Evolutionary conservation across 2,888 invertebrate species (phyloP).

Genomic region (Scaptomyza flava): DNA sequence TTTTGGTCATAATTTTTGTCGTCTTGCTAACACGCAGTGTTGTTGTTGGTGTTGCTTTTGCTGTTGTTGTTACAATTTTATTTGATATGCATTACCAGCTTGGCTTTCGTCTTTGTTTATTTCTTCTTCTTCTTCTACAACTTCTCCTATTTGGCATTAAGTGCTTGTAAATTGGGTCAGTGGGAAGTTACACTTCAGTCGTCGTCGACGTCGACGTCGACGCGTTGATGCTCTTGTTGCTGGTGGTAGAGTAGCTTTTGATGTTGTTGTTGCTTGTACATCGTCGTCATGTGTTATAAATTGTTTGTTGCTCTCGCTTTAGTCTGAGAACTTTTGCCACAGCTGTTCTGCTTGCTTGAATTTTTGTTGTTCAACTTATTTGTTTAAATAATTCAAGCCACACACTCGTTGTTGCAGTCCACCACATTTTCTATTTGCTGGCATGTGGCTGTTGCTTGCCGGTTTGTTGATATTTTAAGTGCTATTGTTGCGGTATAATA

Average conservation of each 20-base stretch:
- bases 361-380: conserved; percentile 51
- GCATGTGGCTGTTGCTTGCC: conserved; percentile 13
- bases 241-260: conserved; percentile 35
- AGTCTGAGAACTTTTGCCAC: conserved; percentile 65
- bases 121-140: conserved; percentile 79
- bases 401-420: conserved; percentile 29
- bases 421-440: conserved; percentile 29
- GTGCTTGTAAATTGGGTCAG: conserved; percentile 82
- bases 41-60: conserved; percentile 48
- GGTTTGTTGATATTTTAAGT: conserved; percentile 27
- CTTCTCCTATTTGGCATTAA: conserved; percentile 80
- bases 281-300: conserved; percentile 75
- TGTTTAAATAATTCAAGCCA: conserved; percentile 59
- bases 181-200: conserved; percentile 82
- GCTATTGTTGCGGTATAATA: conserved; percentile 23
- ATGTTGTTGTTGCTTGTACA: conserved; percentile 23
- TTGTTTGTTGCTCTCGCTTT: conserved; percentile 57
- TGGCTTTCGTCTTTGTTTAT: conserved; percentile 79
- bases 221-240: conserved; percentile 11
- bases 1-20: conserved; percentile 82
- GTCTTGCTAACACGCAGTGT: conserved; percentile 72
- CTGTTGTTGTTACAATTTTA: conserved; percentile 70
- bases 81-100: conserved; percentile 79
- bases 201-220: conserved; percentile 26
- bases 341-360: conserved; percentile 36